Base-by-base conservation (phyloP, 2,888 invertebrate species). In the Monochamus alternatus region DNA sequence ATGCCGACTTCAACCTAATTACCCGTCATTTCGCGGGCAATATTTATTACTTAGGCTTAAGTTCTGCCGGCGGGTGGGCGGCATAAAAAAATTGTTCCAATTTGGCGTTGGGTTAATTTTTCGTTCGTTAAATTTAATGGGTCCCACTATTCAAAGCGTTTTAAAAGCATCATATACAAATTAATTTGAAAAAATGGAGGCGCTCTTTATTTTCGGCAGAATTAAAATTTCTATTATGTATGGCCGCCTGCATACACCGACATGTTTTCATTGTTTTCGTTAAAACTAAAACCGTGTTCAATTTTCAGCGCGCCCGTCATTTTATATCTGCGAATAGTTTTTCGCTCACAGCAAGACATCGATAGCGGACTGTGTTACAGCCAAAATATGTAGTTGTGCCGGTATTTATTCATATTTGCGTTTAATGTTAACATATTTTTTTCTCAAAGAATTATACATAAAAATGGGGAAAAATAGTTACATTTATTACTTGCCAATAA, bases 261-360 rank as follows among this genome's bases (percentile, higher is more conserved):
- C 55, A n/a, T 22, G 63, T 43, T 7, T n/a, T 43, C 63, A 64
- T 64, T 64, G 64, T 64, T 64, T 64, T 64, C 64, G 64, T 44
- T 64, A 64, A 64, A 64, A 64, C 64, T 64, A 12, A 64, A 64
- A 64, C 47, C 64, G 10, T 64, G 64, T 64, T 64, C 22, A 64
- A n/a, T 43, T 64, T 55, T n/a, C 14, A 22, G 14, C 14, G 22
- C 22, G 51, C 12, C 12, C 10, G 55, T 14, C 55, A 55, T 55
- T n/a, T 22, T 55, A 14, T 55, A 55, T 12, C 22, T 12, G 22
- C 1, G n/a, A 55, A 55, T 22, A 55, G n/a, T 55, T 55, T 55
- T 14, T 55, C 55, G 55, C 0, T 55, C 7, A 55, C 5, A 14
- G 22, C 55, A 47, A n/a, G 55, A 55, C n/a, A n/a, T 14, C n/a